Base-by-base conservation (phyloP, 2,797 vertebrate species). In the Hipposideros larvatus region DNA sequence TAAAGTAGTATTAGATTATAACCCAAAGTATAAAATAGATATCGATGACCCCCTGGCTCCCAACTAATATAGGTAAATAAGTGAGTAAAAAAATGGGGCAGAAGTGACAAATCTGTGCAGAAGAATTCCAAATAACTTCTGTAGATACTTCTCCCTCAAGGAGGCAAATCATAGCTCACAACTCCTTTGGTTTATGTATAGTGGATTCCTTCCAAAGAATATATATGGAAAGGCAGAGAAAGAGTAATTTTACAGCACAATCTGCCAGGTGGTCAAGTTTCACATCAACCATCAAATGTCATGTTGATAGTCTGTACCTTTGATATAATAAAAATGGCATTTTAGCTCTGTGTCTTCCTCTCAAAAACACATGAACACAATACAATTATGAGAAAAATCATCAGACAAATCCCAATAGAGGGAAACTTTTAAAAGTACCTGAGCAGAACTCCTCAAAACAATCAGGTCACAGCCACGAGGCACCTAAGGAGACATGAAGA, bases 241-340 rank as follows among this genome's bases (percentile, higher is more conserved):
- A 73, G 22, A 70, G 6, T 15, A 7, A 31, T 4, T 41, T 53
- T 21, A 2, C 4, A 37, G 4, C 24, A 63, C 24, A 7, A 28
- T n/a, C 14, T 51, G 22, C 7, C 16, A n/a, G 59, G 48, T 13
- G 7, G 63, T 26, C 11, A 55, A 71, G 15, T n/a, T 21, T 55
- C 41, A 18, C 37, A 9, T 57, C 63, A 37, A 43, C 57, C 51
- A 19, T 2, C 4, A 66, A 21, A 74, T 46, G 4, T 19, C 5
- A 13, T 5, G 0, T 0, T 41, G 65, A 7, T 19, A 14, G 1
- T 57, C 4, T 31, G 2, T 10, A 22, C 16, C 43, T 43, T 41
- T 21, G 26, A 6, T 14, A 11, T 10, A 28, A 51, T 43, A 7
- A 57, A 83, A n/a, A 48, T 28, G 28, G 11, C 7, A n/a, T 9